Base-by-base conservation (phyloP, 2,113 vertebrate species). In the Nerophis lumbriciformis region DNA sequence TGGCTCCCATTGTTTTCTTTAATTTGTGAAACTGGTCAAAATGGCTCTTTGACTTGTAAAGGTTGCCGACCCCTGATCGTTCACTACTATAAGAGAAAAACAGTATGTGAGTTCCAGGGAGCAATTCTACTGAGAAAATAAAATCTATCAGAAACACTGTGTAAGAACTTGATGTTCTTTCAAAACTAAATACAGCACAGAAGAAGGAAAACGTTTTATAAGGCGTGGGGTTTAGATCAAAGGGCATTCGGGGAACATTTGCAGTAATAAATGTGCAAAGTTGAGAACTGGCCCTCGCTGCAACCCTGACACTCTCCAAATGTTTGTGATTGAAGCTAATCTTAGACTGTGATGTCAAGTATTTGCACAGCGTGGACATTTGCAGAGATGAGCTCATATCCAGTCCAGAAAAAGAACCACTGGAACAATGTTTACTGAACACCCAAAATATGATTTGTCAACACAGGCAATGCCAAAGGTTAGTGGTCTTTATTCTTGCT, bases 341-440 rank as follows among this genome's bases (percentile, higher is more conserved):
- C 48, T 71, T 79, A 63, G 65, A 62, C 38, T 50, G 47, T 66
- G 76, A 76, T 54, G 39, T 77, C 72, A 73, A 71, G 63, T 54
- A 75, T 71, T 76, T 58, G 72, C 42, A 5, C 69, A 52, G 62
- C 71, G 69, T 71, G 61, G 65, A 75, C 74, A 80, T 76, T 73
- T 57, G 55, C 65, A 72, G 78, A 52, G 61, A 88, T 89, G 85
- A 89, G 84, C 82, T 88, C 79, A 90, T 87, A 82, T 90, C 84
- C 87, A 88, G 85, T 88, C 83, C 72, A 59, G 65, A 72, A 75
- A 70, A 76, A 83, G 68, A 60, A 70, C 76, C 68, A 78, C 69
- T 74, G 62, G 65, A 74, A 80, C 61, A 69, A 59, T 58, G 54
- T 65, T 74, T 63, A 66, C 68, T 35, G 51, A 53, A 54, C 63